Percentiles rank a stretch among this genome's conserved stretches.
These are phyloP conservation scores for Octodon degus DNA, from an alignment of 2,113 vertebrate species.

Conservation along the genomic window DNA sequence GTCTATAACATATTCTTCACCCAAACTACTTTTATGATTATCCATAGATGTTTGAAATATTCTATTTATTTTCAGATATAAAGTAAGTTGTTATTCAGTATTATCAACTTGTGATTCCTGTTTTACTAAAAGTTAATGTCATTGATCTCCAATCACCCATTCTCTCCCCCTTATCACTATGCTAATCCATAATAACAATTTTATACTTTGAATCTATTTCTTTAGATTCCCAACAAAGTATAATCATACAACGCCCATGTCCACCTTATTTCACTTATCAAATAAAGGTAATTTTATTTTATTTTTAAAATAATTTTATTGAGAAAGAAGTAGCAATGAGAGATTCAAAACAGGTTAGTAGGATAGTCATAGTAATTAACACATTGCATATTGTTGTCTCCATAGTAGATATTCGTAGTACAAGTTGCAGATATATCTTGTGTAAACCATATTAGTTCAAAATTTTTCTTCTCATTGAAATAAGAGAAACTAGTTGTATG, in stretches of 20 bases:
- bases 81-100: background rate
- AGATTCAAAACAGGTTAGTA: no score
- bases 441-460: no score
- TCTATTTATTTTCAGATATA: background rate
- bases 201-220: background rate
- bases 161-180: fast-evolving
- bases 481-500: no score
- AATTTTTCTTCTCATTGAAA: no score
- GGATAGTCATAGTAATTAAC: no score
- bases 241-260: no score
- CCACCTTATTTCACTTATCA: background rate
- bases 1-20: background rate
- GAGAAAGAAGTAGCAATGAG: no score
- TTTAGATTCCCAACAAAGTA: background rate
- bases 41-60: background rate
- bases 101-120: background rate
- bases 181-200: background rate
- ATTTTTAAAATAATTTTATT: no score
- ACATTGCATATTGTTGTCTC: no score
- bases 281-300: background rate
- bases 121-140: background rate
- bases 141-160: background rate
- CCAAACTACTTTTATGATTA: background rate
- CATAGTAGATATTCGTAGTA: no score
- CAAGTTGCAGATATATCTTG: no score